A percentile compares a stretch with the other conserved stretches of the same genome.
phyloP scores from a whole-genome alignment of 2,888 invertebrate species.

The Liopterus haemorrhoidalis region DNA sequence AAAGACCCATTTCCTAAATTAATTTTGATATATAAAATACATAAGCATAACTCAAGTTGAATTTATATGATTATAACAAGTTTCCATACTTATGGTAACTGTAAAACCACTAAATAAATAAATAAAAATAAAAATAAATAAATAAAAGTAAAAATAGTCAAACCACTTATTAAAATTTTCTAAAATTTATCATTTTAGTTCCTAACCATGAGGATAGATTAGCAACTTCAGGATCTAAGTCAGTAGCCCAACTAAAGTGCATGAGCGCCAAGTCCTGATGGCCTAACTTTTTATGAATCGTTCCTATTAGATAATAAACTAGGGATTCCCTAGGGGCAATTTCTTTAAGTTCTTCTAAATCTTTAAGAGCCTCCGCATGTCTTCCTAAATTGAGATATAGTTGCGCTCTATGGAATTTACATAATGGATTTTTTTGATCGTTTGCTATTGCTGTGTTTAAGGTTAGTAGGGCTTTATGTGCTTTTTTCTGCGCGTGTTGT shows the following conservation, averaged over 20 bases:
- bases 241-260: conserved; percentile 99
- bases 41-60: too few relatives aligned
- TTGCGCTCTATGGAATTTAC: conserved; percentile 94
- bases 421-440: conserved; percentile 86
- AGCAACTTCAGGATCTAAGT: conserved; percentile 96
- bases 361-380: conserved; percentile 81
- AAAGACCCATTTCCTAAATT: too few relatives aligned
- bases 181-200: too few relatives aligned
- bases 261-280: conserved; percentile 91
- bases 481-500: conserved; percentile 85
- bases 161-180: too few relatives aligned
- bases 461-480: conserved; percentile 81
- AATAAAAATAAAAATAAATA: too few relatives aligned
- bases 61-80: too few relatives aligned
- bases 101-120: too few relatives aligned
- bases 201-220: too few relatives aligned
- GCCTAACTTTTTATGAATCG: conserved; percentile 94
- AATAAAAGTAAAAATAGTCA: too few relatives aligned
- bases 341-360: conserved; percentile 88
- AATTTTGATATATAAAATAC: too few relatives aligned
- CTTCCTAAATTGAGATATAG: conserved; percentile 85
- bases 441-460: conserved; percentile 79
- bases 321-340: conserved; percentile 92
- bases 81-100: too few relatives aligned
- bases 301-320: conserved; percentile 96